Conservation (phyloP, 2,888 invertebrate genomes). For the Machimus atricapillus region DNA sequence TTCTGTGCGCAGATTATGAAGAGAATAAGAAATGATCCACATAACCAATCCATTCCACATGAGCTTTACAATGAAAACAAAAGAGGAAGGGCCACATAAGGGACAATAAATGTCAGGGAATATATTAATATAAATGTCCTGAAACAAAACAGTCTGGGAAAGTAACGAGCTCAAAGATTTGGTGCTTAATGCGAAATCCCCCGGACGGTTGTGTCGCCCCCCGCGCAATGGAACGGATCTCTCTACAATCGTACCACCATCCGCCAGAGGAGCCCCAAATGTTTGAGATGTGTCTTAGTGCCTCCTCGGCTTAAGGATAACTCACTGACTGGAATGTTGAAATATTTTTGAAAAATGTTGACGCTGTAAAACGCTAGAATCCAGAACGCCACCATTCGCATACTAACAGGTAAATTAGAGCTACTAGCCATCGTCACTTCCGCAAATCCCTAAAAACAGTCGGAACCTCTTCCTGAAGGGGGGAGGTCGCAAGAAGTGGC, state of each 20-base stretch:
- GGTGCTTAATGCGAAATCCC: conserved; percentile 4
- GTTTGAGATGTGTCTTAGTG: neutral
- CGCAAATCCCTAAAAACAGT: neutral
- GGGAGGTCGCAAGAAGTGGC: neutral
- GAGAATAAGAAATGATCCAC: neutral
- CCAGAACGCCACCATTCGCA: conserved; percentile 26
- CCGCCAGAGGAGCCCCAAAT: neutral
- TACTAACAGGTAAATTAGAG: conserved; percentile 42
- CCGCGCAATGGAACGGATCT: neutral
- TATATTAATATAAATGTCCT: conserved; percentile 20
- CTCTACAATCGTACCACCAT: neutral
- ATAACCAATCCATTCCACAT: conserved; percentile 1
- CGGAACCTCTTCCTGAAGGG: neutral
- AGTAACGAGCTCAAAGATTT: conserved; percentile 5
- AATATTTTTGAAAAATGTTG: neutral
- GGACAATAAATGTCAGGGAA: conserved; percentile 10
- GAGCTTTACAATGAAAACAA: neutral
- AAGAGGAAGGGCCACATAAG: neutral
- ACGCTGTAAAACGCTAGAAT: neutral
- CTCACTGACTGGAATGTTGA: neutral
- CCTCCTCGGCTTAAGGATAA: neutral
- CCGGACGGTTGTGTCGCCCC: neutral
- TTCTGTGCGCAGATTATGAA: neutral
- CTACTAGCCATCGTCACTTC: neutral
- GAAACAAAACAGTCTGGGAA: neutral